A percentile compares a stretch with the other conserved stretches of the same genome.
These are phyloP conservation scores for Hyperoplus immaculatus DNA, from an alignment of 2,797 vertebrate genomes.

Conservation along the genomic window DNA sequence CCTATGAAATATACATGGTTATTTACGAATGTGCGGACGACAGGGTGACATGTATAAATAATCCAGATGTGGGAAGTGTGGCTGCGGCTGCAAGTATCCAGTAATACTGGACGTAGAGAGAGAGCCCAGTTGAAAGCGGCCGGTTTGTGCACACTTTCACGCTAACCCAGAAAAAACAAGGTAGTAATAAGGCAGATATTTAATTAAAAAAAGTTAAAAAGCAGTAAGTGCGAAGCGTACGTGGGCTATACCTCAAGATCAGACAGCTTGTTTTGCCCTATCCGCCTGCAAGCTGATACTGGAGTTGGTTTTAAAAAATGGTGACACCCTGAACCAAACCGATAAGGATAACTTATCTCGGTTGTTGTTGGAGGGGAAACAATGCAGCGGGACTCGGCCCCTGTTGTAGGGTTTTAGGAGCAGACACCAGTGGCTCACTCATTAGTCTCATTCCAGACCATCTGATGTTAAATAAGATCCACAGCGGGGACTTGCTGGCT, in stretches of 20 bases:
- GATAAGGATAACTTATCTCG: slow-evolving; percentile 62
- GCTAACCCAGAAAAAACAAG: slow-evolving; percentile 10
- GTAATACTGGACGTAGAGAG: slow-evolving; percentile 36
- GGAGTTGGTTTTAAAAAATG: slow-evolving; percentile 44
- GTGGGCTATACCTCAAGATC: slow-evolving; percentile 16
- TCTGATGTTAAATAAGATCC: slow-evolving; percentile 65
- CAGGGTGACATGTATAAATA: slow-evolving; percentile 78
- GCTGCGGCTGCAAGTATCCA: slow-evolving; percentile 52
- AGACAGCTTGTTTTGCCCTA: slow-evolving; percentile 41
- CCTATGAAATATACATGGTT: slow-evolving; percentile 81
- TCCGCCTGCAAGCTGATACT: slow-evolving; percentile 39
- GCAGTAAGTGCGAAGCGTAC: not conserved
- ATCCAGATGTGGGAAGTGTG: slow-evolving; percentile 72
- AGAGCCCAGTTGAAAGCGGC: slow-evolving; percentile 13
- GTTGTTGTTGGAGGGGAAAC: slow-evolving; percentile 43
- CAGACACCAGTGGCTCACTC: slow-evolving; percentile 29
- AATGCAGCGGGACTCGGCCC: slow-evolving; percentile 21
- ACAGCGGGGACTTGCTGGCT: slow-evolving; percentile 44
- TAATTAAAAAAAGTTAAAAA: slow-evolving; percentile 20
- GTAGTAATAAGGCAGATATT: slow-evolving; percentile 21
- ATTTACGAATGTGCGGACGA: slow-evolving; percentile 77
- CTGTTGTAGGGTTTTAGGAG: slow-evolving; percentile 33
- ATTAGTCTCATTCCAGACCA: slow-evolving; percentile 69
- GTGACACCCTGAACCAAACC: slow-evolving; percentile 35
- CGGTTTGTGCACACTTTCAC: not conserved